These are phyloP conservation scores for Pristis pectinata DNA, from an alignment of 2,797 vertebrate species.

Conservation along the genomic window DNA sequence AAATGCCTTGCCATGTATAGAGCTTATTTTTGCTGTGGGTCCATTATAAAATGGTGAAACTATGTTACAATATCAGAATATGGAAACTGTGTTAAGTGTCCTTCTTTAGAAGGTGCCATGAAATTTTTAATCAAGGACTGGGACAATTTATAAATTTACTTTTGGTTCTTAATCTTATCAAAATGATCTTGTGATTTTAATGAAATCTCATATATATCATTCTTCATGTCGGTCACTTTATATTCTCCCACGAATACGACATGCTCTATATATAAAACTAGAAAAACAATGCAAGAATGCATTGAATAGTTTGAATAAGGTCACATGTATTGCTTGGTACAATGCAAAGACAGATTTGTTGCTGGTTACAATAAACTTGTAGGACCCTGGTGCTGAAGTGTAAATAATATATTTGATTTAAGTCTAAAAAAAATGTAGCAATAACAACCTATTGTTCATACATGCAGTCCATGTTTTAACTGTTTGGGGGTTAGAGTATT, in stretches of 20 bases:
- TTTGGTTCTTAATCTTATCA: not conserved
- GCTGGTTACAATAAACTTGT: not conserved
- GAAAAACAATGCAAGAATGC: not conserved
- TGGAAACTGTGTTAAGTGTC: not conserved
- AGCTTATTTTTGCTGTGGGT: not conserved
- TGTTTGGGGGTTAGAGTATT: not conserved
- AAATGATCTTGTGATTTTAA: not conserved
- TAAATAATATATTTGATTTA: constrained; percentile 29
- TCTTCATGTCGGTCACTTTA: not conserved
- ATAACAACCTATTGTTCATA: not conserved
- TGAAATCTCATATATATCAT: not conserved
- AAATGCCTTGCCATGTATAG: not conserved
- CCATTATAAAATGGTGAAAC: not conserved
- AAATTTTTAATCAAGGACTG: not conserved
- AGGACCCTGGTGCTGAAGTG: not conserved
- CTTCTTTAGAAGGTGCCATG: not conserved
- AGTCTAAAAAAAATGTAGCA: constrained; percentile 19
- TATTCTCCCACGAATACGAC: not conserved
- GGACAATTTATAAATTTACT: not conserved
- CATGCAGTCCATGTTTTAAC: not conserved
- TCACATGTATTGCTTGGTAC: not conserved
- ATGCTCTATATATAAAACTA: constrained; percentile 13
- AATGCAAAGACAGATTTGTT: not conserved
- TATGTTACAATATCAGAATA: not conserved
- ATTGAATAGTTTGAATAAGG: constrained; percentile 9